Evolutionary conservation across 1,140 invertebrate species (phyloP).

Genomic region (fruit fly (Drosophila melanogaster)): Release_6_plus_ISO1_MT NT_033779.5:9150501-9151000

Average conservation of each 20-base stretch:
- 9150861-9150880: constrained; percentile 81
- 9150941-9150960: constrained; percentile 72
- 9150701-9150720: constrained; percentile 37
- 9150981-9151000: constrained; percentile 71
- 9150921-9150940: constrained; percentile 37
- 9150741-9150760: constrained; percentile 51
- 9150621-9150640: not conserved
- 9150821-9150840: constrained; percentile 58
- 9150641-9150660: too few relatives aligned
- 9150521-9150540: too few relatives aligned
- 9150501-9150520: constrained; percentile 2
- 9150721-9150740: constrained; percentile 33
- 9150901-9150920: constrained; percentile 53
- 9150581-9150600: not conserved
- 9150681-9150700: constrained; percentile 37
- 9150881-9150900: constrained; percentile 78
- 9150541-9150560: too few relatives aligned
- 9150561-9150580: too few relatives aligned
- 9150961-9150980: constrained; percentile 81
- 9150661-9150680: not conserved
- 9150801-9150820: constrained; percentile 25
- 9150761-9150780: constrained; percentile 22
- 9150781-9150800: constrained; percentile 7
- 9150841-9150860: constrained; percentile 81
- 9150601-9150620: not conserved